Percentiles rank a stretch among this genome's conserved stretches.
Conservation (phyloP, 2,113 vertebrate genomes). For the Heterocephalus glaber region DNA sequence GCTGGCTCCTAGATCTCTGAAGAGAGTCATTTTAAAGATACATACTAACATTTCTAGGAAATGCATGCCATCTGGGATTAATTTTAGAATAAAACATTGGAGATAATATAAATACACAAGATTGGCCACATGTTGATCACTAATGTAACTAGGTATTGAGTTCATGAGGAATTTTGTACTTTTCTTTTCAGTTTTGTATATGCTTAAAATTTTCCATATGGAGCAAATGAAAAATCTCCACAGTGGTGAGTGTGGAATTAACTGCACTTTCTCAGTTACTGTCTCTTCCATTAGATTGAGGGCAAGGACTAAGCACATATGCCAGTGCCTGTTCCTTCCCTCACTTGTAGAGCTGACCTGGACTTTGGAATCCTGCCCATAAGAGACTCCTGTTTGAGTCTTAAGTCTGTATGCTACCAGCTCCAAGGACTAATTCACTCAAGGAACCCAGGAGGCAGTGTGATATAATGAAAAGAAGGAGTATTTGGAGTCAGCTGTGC, state of each 20-base stretch:
- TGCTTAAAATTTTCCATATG: neutral
- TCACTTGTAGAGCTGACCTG: neutral
- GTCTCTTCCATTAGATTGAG: neutral
- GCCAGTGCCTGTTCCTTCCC: neutral
- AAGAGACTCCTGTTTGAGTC: neutral
- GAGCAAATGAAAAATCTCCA: neutral
- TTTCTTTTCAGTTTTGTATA: neutral
- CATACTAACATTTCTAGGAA: neutral
- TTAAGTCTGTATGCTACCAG: neutral
- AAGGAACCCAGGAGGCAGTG: neutral
- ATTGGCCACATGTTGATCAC: neutral
- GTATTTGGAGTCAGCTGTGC: neutral
- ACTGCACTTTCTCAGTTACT: neutral
- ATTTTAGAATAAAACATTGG: neutral
- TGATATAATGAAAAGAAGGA: neutral
- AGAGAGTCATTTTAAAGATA: neutral
- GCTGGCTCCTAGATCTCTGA: too few relatives aligned
- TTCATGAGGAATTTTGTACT: neutral
- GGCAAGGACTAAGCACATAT: neutral
- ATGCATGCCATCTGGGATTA: neutral
- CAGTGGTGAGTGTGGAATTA: neutral
- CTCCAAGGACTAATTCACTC: neutral
- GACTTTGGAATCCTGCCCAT: neutral
- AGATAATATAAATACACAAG: neutral
- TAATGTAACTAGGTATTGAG: neutral